phyloP scores from a whole-genome alignment of 2,113 vertebrate species.

The Quiscalus mexicanus region DNA sequence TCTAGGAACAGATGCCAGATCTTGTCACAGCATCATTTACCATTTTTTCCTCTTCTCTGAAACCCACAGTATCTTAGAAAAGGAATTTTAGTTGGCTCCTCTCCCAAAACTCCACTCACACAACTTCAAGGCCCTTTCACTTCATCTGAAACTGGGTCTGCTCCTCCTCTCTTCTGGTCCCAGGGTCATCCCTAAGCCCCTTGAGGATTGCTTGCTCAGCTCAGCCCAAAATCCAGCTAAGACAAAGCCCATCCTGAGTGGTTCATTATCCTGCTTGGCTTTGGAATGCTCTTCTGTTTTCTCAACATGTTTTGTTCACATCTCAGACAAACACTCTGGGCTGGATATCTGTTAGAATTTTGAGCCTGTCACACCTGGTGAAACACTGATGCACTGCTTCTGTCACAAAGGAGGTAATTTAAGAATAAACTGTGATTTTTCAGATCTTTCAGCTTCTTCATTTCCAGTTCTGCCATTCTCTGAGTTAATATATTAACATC shows the following conservation, averaged over 20 bases:
- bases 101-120: background rate
- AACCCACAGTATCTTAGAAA: background rate
- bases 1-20: background rate
- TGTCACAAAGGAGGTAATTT: background rate
- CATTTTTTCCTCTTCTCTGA: background rate
- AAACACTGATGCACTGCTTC: background rate
- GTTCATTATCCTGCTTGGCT: conserved; percentile 79
- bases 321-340: background rate
- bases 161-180: conserved; percentile 10
- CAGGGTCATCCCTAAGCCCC: conserved; percentile 84
- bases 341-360: background rate
- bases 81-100: background rate
- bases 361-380: background rate
- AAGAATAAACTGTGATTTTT: background rate
- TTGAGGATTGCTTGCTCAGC: conserved; percentile 82
- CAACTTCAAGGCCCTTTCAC: background rate
- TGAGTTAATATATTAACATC: conserved; percentile 8
- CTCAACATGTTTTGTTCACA: background rate
- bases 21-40: background rate
- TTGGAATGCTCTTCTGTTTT: conserved; percentile 63
- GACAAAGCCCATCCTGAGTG: conserved; percentile 86
- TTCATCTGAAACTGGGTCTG: background rate
- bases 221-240: conserved; percentile 88
- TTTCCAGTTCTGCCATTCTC: background rate
- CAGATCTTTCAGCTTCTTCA: background rate